Percentiles rank a stretch among this genome's conserved stretches.
Evolutionary conservation across 2,888 invertebrate genomes (phyloP).

Genomic region (Idaea aversata): DNA sequence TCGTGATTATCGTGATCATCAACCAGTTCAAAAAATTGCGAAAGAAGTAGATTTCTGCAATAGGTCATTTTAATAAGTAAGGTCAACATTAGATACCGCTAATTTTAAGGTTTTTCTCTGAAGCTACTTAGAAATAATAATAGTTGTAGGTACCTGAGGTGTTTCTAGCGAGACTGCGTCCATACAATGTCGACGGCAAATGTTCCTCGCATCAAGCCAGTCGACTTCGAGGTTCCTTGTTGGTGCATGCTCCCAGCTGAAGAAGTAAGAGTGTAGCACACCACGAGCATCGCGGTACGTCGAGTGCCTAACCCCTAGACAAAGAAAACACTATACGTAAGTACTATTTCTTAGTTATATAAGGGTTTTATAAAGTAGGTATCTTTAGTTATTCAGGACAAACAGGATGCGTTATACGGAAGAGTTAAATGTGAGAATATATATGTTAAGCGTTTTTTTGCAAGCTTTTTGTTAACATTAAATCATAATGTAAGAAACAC

Average conservation of each 20-base stretch:
- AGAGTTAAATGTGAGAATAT: not conserved
- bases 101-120: too few species aligned
- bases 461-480: not conserved
- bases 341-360: constrained; percentile 3
- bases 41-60: constrained; percentile 10
- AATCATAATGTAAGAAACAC: constrained; percentile 7
- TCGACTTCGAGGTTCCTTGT: constrained; percentile 92
- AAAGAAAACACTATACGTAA: constrained; percentile 12
- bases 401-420: constrained; percentile 4
- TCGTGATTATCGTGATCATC: constrained; percentile 20
- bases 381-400: not conserved
- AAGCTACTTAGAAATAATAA: not conserved
- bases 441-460: not conserved
- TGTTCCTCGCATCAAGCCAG: constrained; percentile 94
- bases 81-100: not conserved
- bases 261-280: constrained; percentile 95
- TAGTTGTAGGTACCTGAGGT: constrained; percentile 80
- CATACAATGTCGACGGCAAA: constrained; percentile 96
- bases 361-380: not conserved
- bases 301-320: constrained; percentile 90
- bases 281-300: constrained; percentile 93
- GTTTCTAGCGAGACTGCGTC: constrained; percentile 95
- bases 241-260: constrained; percentile 94
- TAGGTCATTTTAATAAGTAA: not conserved
- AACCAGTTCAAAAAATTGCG: constrained; percentile 12